Base-by-base conservation (phyloP, 2,797 vertebrate genomes). In the Threskiornis aethiopicus region DNA sequence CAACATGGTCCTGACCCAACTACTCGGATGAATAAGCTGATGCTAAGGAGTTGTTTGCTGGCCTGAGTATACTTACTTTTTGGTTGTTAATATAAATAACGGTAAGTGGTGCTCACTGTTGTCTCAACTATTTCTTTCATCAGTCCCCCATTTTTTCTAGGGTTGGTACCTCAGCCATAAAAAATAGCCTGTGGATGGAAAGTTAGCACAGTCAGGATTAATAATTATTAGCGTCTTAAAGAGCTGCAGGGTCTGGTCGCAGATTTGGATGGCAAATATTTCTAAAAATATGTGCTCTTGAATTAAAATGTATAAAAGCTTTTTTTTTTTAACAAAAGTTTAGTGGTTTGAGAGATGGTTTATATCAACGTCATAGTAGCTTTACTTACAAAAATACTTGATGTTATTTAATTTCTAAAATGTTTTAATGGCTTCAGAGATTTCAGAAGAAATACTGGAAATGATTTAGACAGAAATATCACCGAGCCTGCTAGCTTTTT, bases 1-100 rank as follows among this genome's bases (percentile, higher is more conserved):
- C 91, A 95, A 93, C 58, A 8, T 9, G 72, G 95, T 90, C 94
- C 78, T 94, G 85, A 95, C 91, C 77, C 89, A 91, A 16, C 88
- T 47, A 8, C 55, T 65, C 0, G 0, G 72, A 61, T 84, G 65
- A 90, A 91, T 84, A 64, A 91, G 4, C 64, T 49, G 65, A 87
- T 90, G 55, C 73, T 69, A 76, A 88, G 59, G 39, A 76, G n/a
- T 17, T 89, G 69, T 58, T 87, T 90, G 87, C 59, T 89, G n/a
- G 39, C n/a, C 31, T 73, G 31, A 75, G 21, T 54, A 21, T 19
- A 61, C 61, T 76, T 84, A 85, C 55, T 84, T 76, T 58, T 58
- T 66, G 3, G 25, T 75, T 76, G 46, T 49, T 84, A 90, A 54
- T 88, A 84, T 46, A 64, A 88, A 84, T 80, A 89, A 69, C 20